These are phyloP conservation scores for Channa argus DNA, from an alignment of 2,113 vertebrate species.

Conservation along the genomic window DNA sequence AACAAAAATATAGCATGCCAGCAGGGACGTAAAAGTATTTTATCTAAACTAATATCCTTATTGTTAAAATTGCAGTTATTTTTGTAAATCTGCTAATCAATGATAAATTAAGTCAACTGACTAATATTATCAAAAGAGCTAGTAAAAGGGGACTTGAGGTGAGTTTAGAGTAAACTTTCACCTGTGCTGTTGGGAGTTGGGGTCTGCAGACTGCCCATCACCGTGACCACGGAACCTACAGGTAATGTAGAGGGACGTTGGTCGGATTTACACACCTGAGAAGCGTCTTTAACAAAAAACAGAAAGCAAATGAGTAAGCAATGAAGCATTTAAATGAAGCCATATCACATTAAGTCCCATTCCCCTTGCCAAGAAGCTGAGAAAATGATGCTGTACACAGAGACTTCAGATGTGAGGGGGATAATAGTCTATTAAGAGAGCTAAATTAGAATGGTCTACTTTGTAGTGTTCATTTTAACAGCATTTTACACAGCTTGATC, in stretches of 20 bases:
- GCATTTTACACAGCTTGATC: constrained; percentile 26
- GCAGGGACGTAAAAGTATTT: no score
- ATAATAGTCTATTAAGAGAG: constrained; percentile 39
- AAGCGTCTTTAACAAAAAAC: constrained; percentile 83
- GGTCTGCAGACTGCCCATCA: constrained; percentile 94
- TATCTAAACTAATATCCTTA: no score
- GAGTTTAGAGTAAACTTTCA: constrained; percentile 56
- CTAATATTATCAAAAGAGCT: no score
- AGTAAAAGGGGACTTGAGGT: no score
- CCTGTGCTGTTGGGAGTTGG: constrained; percentile 99
- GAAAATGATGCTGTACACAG: constrained; percentile 23
- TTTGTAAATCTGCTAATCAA: no score
- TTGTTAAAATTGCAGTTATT: no score
- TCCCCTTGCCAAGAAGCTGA: constrained; percentile 17
- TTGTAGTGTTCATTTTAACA: constrained; percentile 31
- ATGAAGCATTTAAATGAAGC: constrained; percentile 7
- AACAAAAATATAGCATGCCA: no score
- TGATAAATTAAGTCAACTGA: no score
- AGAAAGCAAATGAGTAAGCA: constrained; percentile 23
- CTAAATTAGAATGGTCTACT: constrained; percentile 48
- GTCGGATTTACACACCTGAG: constrained; percentile 95
- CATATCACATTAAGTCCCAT: constrained; percentile 12
- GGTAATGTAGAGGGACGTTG: constrained; percentile 95
- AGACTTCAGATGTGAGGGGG: constrained; percentile 24
- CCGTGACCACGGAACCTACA: constrained; percentile 92